A percentile compares a stretch with the other conserved stretches of the same genome.
Conservation (phyloP, 2,888 invertebrate genomes). For the Elmis aenea region DNA sequence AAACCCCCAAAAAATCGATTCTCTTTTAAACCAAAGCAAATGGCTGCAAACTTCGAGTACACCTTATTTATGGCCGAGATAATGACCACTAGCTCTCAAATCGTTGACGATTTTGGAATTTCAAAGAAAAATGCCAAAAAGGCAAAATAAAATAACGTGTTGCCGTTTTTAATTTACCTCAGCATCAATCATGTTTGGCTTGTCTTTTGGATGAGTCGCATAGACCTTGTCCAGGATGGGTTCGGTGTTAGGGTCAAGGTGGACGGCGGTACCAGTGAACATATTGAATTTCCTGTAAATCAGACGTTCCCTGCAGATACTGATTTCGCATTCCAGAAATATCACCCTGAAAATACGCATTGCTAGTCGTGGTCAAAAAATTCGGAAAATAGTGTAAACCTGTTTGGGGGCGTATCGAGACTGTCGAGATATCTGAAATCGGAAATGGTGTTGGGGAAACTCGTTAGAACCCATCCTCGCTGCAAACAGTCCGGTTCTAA, state of each 20-base stretch:
- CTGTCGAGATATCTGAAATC: conserved; percentile 59
- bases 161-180: too few species aligned
- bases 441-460: conserved; percentile 52
- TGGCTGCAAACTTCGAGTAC: too few species aligned
- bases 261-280: conserved; percentile 34
- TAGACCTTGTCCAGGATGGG: conserved; percentile 26
- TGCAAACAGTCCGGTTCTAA: conserved; percentile 53
- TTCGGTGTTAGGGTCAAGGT: conserved; percentile 26
- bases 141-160: too few species aligned
- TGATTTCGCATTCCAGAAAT: conserved; percentile 42
- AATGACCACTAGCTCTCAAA: too few species aligned
- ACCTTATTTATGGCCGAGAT: too few species aligned
- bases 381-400: conserved; percentile 40
- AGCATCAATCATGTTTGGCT: conserved; percentile 34
- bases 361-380: conserved; percentile 9
- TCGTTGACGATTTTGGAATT: too few species aligned
- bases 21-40: too few species aligned
- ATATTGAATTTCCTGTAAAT: conserved; percentile 33
- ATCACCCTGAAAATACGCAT: conserved; percentile 37
- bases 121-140: too few species aligned
- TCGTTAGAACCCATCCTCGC: conserved; percentile 60
- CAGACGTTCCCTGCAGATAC: conserved; percentile 39
- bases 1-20: too few species aligned
- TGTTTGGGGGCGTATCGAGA: conserved; percentile 59
- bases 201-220: conserved; percentile 40